phyloP scores from a whole-genome alignment of 2,888 invertebrate genomes.

The Xanthia togata region DNA sequence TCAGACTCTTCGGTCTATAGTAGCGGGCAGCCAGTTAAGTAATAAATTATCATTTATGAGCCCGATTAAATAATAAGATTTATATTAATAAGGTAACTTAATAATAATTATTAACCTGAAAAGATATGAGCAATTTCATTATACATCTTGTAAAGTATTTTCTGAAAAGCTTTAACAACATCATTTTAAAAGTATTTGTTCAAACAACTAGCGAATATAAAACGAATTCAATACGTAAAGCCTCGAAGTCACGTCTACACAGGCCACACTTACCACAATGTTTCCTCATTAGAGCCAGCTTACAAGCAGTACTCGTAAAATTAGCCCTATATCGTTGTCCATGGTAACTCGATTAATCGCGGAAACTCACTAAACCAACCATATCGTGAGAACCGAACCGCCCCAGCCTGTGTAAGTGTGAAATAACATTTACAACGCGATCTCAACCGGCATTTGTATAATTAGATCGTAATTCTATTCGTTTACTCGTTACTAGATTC shows the following conservation, averaged over 20 bases:
- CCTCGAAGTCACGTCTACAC: slow-evolving; percentile 53
- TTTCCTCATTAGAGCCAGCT: slow-evolving; percentile 77
- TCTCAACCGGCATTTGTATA: slow-evolving; percentile 80
- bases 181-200: not conserved
- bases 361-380: slow-evolving; percentile 71
- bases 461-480: slow-evolving; percentile 86
- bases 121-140: not conserved
- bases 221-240: slow-evolving; percentile 45
- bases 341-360: slow-evolving; percentile 73
- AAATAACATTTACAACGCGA: slow-evolving; percentile 83
- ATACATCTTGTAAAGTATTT: not conserved
- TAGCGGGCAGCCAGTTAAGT: not conserved
- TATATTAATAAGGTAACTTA: not conserved
- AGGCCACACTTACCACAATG: slow-evolving; percentile 63
- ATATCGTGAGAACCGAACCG: slow-evolving; percentile 75
- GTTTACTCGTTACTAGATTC: slow-evolving; percentile 76
- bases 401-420: slow-evolving; percentile 71
- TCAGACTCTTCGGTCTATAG: not conserved
- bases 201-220: slow-evolving; percentile 28
- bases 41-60: not conserved
- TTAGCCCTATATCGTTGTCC: slow-evolving; percentile 74
- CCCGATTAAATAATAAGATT: not conserved
- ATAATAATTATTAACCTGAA: not conserved
- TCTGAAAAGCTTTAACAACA: not conserved
- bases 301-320: slow-evolving; percentile 76